These are phyloP conservation scores for Scylla paramamosain DNA, from an alignment of 1,140 invertebrate genomes.

Conservation along the genomic window DNA sequence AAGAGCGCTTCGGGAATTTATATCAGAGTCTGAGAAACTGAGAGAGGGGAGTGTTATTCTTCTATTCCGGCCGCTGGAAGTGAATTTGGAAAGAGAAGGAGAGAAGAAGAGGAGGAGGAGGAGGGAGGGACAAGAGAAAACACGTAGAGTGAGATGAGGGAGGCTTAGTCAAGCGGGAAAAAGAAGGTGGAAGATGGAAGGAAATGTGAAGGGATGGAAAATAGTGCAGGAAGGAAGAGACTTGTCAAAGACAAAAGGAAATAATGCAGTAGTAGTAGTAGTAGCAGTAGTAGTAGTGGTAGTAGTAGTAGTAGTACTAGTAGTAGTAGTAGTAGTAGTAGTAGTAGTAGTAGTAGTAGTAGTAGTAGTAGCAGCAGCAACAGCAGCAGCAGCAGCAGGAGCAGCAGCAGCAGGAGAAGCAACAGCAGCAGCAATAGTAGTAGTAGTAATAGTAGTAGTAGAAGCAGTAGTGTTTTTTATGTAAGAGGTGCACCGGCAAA, in stretches of 20 bases:
- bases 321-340: background rate
- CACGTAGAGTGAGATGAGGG: background rate
- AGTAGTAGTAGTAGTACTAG: background rate
- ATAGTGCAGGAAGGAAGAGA: background rate
- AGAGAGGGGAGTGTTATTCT: background rate
- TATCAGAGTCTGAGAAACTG: background rate
- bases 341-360: too few species aligned
- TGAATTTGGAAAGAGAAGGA: background rate
- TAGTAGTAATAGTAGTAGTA: background rate
- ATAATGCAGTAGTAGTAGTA: background rate
- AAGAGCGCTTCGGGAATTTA: background rate
- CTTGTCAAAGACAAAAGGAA: background rate
- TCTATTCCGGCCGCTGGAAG: background rate
- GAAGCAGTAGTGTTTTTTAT: too few species aligned
- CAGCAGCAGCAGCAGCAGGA: background rate
- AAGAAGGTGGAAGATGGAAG: background rate
- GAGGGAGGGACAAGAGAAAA: background rate
- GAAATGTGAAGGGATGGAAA: background rate
- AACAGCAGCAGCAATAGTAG: background rate
- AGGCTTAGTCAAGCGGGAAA: background rate
- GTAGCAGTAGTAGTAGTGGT: background rate
- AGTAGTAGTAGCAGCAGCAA: background rate
- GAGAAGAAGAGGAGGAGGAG: background rate
- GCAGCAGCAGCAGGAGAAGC: background rate
- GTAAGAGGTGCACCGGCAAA: too few species aligned